Percentiles rank a stretch among this genome's conserved stretches.
phyloP scores from a whole-genome alignment of 92 coral and sea anemone species.

The Epizoanthus scotinus region DNA sequence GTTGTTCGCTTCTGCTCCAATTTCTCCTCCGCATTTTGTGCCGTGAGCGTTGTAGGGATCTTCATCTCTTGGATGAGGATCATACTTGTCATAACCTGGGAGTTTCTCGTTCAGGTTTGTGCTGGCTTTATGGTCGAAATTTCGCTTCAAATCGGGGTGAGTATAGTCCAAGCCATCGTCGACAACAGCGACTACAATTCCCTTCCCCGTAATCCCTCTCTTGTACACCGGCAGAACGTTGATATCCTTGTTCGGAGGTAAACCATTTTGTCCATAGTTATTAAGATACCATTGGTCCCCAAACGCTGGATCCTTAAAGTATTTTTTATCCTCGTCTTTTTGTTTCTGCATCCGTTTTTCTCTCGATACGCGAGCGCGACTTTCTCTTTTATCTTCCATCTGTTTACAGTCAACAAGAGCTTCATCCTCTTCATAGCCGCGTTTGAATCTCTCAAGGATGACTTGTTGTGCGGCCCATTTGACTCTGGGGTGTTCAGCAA shows the following conservation, averaged over 20 bases:
- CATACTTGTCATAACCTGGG: conserved; percentile 36
- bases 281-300: conserved; percentile 78
- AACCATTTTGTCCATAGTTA: conserved; percentile 73
- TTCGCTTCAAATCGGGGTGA: conserved; percentile 82
- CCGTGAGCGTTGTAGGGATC: conserved; percentile 97
- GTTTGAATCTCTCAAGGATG: conserved; percentile 71
- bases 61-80: conserved; percentile 82
- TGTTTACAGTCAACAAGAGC: not conserved
- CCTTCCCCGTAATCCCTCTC: conserved; percentile 83
- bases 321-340: conserved; percentile 53
- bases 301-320: conserved; percentile 74
- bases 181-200: conserved; percentile 77
- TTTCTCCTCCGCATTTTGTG: conserved; percentile 94
- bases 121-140: conserved; percentile 90
- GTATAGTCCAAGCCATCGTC: conserved; percentile 92
- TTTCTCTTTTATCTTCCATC: conserved; percentile 45
- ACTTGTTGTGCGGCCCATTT: conserved; percentile 87
- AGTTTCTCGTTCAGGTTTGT: conserved; percentile 66
- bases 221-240: conserved; percentile 82
- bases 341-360: conserved; percentile 39
- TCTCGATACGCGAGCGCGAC: conserved; percentile 37
- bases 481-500: conserved; percentile 79
- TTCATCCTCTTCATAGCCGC: conserved; percentile 48
- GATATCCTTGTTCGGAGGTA: conserved; percentile 64
- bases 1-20: conserved; percentile 90